These are phyloP conservation scores for Knipowitschia caucasica DNA, from an alignment of 2,797 vertebrate species.

Conservation along the genomic window DNA sequence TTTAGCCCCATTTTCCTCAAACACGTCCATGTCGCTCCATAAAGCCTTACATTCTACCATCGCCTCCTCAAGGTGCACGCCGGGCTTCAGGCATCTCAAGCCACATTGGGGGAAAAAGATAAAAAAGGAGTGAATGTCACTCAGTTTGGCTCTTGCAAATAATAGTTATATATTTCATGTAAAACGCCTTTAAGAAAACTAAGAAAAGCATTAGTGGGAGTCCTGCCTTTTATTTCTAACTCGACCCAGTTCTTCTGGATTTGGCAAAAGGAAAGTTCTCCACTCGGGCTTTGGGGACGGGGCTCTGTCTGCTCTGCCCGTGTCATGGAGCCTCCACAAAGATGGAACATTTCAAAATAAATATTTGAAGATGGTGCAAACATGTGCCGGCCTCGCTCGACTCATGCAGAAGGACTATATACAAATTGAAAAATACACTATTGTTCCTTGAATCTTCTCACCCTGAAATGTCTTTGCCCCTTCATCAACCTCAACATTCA, in stretches of 20 bases:
- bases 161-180: conserved; percentile 70
- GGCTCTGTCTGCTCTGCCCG: conserved; percentile 47
- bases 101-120: conserved; percentile 45
- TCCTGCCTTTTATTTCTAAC: conserved; percentile 33
- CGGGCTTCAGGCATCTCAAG: conserved; percentile 61
- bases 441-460: conserved; percentile 72
- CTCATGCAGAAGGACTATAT: conserved; percentile 99
- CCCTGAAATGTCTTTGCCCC: conserved; percentile 80
- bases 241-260: conserved; percentile 41
- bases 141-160: conserved; percentile 79
- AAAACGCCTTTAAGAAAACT: conserved; percentile 69
- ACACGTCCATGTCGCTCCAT: conserved; percentile 51
- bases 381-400: conserved; percentile 96
- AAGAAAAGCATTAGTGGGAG: conserved; percentile 49
- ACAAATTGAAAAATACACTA: conserved; percentile 99
- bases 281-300: conserved; percentile 31
- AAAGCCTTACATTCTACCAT: conserved; percentile 69
- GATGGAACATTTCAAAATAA: conserved; percentile 95
- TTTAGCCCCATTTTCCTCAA: conserved; percentile 50
- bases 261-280: conserved; percentile 42
- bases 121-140: conserved; percentile 80
- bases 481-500: conserved; percentile 84
- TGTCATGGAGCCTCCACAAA: conserved; percentile 75
- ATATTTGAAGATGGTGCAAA: conserved; percentile 99
- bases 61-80: conserved; percentile 67